Evolutionary conservation across 2,888 invertebrate species (phyloP), one percentile per base, ranked within the genome.

Genomic region (Nymphalis polychloros): DNA sequence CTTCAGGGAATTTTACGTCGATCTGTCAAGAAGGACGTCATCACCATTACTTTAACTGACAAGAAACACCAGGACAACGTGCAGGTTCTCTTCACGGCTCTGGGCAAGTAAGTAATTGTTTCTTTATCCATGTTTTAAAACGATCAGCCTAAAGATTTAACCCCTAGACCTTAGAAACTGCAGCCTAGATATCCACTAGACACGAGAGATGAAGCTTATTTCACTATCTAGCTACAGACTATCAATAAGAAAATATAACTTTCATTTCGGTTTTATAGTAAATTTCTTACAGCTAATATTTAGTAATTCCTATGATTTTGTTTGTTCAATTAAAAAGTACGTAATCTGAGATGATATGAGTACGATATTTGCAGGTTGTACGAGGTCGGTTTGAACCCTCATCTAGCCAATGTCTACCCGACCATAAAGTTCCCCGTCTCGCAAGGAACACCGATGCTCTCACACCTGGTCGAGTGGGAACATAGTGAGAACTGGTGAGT

Each of bases 1-100:
- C 93, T 98, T 46, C 98, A 98, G 82, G 96, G 97, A 0, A 97
- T 98, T 78, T 90, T 98, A 8, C 95, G 96, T 72, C 93, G 97
- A 52, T 96, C 97, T 0, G 87, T 98, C 55, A 92, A 93, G 76
- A 89, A 95, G 63, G 94, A 94, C n/a, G 95, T 95, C 72, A 92
- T 94, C 35, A 96, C 97, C 81, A 92, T 97, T 57, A 93, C 97
- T 0, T 89, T 98, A 1, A 97, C 97, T 62, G 95, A 96, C 81
- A 93, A 94, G 69, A 94, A 94, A 16, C 94, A 95, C 73, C 93
- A 92, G 8, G 95, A 97, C 81, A 94, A 94, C 48, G 87, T 94
- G 0, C 93, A 94, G 72, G 93, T 94, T 31, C 82, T 96, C 47
- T 85, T 95, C 19, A 93, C 92, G 57, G 94, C 94, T 35, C 79